Conservation (phyloP, 2,113 vertebrate species). For the Empidonax alnorum region DNA sequence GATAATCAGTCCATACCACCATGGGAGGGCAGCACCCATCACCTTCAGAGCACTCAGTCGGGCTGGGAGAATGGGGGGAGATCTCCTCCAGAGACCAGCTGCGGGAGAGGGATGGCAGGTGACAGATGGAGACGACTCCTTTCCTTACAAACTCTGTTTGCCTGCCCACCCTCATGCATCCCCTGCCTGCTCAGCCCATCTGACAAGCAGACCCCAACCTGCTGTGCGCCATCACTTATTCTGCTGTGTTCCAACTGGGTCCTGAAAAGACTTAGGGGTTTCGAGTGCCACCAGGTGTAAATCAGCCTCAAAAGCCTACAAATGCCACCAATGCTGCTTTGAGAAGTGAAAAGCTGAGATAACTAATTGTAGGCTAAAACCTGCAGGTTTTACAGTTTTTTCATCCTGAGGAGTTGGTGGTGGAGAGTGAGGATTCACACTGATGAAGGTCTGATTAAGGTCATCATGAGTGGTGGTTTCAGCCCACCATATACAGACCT, state of each 20-base stretch:
- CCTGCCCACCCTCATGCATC: not conserved
- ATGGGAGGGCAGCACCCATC: accelerated
- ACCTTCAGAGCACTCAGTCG: accelerated
- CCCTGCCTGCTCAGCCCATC: accelerated
- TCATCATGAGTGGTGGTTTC: not conserved
- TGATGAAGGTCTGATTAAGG: not conserved
- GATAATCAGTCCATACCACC: accelerated
- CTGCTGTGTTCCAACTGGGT: accelerated
- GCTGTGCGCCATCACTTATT: accelerated
- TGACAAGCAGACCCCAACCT: not conserved
- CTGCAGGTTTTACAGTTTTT: not conserved
- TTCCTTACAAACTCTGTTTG: not conserved
- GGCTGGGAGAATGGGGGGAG: accelerated
- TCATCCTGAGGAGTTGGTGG: not conserved
- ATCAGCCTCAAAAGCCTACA: not conserved
- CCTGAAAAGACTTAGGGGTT: not conserved
- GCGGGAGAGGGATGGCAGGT: not conserved
- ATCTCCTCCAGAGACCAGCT: not conserved
- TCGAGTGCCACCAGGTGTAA: not conserved
- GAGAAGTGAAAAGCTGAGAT: not conserved
- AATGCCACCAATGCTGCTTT: not conserved
- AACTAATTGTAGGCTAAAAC: not conserved
- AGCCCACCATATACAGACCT: not conserved
- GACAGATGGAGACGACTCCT: not conserved
- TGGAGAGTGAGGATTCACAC: not conserved